phyloP scores from a whole-genome alignment of 2,113 vertebrate species.

The Hassar affinis region DNA sequence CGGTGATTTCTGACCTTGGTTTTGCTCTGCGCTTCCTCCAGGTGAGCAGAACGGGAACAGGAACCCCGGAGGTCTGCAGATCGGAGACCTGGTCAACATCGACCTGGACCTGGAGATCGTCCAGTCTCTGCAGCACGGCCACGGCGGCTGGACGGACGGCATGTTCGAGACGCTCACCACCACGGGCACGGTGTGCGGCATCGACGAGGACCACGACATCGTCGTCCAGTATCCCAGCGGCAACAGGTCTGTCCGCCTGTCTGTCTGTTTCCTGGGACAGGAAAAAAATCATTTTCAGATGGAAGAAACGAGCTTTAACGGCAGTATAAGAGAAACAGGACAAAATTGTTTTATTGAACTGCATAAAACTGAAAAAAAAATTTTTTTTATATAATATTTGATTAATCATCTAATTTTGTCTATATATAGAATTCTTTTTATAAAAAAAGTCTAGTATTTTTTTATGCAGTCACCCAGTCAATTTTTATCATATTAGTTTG shows the following conservation, averaged over 20 bases:
- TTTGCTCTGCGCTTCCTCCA: constrained; percentile 51
- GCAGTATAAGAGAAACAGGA: neutral
- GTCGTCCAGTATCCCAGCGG: constrained; percentile 98
- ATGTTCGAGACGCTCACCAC: constrained; percentile 99
- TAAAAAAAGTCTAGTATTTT: too few relatives aligned
- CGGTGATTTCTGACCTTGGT: neutral
- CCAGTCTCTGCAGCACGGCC: constrained; percentile 98
- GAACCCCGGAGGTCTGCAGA: constrained; percentile 94
- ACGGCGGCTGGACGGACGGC: constrained; percentile 97
- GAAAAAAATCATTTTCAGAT: too few relatives aligned
- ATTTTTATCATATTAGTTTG: too few relatives aligned
- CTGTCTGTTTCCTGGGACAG: too few relatives aligned
- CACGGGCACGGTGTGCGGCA: constrained; percentile 97
- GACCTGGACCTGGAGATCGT: constrained; percentile 98
- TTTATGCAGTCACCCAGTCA: too few relatives aligned
- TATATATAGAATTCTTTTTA: too few relatives aligned
- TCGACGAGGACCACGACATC: constrained; percentile 98
- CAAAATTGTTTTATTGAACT: too few relatives aligned
- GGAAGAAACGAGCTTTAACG: neutral
- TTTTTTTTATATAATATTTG: too few relatives aligned
- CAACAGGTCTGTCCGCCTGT: constrained; percentile 80
- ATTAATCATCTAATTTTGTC: too few relatives aligned
- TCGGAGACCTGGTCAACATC: constrained; percentile 97
- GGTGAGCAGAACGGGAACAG: constrained; percentile 98
- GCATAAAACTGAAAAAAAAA: too few relatives aligned